phyloP scores from a whole-genome alignment of 1,140 invertebrate genomes.

The Mactra quadrangularis region DNA sequence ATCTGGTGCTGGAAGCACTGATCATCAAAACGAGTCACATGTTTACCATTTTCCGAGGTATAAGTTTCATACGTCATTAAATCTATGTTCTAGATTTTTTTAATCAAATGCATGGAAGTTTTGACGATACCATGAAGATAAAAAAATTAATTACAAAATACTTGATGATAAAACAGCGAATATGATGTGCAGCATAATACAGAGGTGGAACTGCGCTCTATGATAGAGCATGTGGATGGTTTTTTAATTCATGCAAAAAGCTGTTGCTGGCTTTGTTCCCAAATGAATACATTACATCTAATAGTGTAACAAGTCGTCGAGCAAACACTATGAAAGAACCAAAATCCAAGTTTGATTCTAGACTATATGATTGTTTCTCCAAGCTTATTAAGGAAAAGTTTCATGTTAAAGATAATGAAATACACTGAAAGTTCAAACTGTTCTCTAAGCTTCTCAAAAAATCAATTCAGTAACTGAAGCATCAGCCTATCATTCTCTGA shows the following conservation, averaged over 20 bases:
- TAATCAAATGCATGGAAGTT: too few species aligned
- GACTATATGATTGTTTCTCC: conserved; percentile 38
- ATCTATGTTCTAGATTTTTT: too few species aligned
- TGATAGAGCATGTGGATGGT: conserved; percentile 47
- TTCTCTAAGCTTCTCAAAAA: conserved; percentile 40
- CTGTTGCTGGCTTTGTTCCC: conserved; percentile 44
- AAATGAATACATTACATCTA: conserved; percentile 47
- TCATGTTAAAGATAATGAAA: conserved; percentile 37
- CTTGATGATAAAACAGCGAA: too few species aligned
- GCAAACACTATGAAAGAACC: conserved; percentile 35
- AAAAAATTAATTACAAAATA: too few species aligned
- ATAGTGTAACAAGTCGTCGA: conserved; percentile 42
- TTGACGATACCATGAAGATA: too few species aligned
- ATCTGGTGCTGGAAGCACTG: too few species aligned
- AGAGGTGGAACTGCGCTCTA: conserved; percentile 41
- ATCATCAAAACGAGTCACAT: too few species aligned
- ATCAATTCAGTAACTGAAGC: conserved; percentile 39
- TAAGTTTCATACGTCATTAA: too few species aligned
- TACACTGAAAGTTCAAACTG: conserved; percentile 37
- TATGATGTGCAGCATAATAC: conserved; percentile 47
- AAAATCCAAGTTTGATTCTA: conserved; percentile 37
- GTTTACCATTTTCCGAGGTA: too few species aligned
- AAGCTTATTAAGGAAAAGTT: conserved; percentile 39
- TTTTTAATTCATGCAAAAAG: conserved; percentile 44
- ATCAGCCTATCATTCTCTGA: conserved; percentile 45